phyloP scores from a whole-genome alignment of 2,113 vertebrate species.

The Zosterops borbonicus region DNA sequence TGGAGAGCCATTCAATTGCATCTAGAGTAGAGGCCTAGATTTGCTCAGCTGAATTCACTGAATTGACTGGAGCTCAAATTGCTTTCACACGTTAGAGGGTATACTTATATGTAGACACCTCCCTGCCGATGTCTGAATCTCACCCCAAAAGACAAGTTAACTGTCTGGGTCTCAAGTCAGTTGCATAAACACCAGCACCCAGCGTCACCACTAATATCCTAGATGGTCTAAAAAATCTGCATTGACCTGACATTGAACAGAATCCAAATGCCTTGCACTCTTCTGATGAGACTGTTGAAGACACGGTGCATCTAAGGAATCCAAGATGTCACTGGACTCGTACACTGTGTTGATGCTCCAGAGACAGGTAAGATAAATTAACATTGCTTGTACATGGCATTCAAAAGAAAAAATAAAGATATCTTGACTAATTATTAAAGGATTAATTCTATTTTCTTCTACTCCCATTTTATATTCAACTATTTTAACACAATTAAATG shows the following conservation, averaged over 20 bases:
- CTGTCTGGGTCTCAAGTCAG: not conserved
- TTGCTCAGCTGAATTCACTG: not conserved
- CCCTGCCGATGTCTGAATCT: not conserved
- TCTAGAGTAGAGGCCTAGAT: not conserved
- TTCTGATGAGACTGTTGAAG: not conserved
- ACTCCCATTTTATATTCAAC: not conserved
- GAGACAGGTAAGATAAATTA: not conserved
- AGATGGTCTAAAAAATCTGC: not conserved
- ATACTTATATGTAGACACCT: not conserved
- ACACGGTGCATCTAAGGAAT: not conserved
- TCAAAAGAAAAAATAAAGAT: not conserved
- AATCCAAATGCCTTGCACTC: not conserved
- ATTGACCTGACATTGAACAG: not conserved
- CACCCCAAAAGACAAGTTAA: not conserved
- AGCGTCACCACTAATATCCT: not conserved
- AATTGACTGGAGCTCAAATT: not conserved
- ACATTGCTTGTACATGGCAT: accelerated
- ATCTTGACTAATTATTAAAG: not conserved
- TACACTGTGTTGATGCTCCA: not conserved
- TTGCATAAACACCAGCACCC: not conserved
- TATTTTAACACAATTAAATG: not conserved
- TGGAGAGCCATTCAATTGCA: not conserved
- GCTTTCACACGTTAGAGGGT: not conserved
- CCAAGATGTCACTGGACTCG: not conserved
- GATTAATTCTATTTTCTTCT: not conserved